Conservation (phyloP, 2,113 vertebrate species). For the Amia ocellicauda region DNA sequence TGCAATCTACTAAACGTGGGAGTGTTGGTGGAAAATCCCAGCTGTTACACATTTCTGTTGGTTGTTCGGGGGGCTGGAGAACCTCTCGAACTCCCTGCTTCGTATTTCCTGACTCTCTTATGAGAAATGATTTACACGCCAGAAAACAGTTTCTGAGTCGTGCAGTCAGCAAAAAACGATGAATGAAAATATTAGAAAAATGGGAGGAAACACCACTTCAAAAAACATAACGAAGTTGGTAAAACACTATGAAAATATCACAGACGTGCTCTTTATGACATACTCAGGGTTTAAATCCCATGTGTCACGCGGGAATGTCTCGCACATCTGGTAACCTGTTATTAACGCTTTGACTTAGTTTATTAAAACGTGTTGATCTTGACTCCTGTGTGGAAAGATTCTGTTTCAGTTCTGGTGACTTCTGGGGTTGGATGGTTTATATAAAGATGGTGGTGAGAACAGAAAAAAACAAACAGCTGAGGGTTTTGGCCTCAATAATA, state of each 20-base stretch:
- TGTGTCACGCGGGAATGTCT: background rate
- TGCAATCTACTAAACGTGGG: background rate
- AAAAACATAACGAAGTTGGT: background rate
- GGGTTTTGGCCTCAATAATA: constrained; percentile 8
- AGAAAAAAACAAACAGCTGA: background rate
- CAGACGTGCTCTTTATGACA: background rate
- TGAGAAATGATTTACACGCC: constrained; percentile 5
- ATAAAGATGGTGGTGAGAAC: constrained; percentile 1
- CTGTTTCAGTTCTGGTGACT: background rate
- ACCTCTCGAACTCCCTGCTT: background rate
- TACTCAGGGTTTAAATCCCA: background rate
- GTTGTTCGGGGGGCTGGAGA: background rate
- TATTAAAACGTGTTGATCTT: constrained; percentile 19
- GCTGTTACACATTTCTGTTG: background rate
- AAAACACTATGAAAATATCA: background rate
- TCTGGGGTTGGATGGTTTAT: constrained; percentile 1
- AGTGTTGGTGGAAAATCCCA: background rate
- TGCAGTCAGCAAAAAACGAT: constrained; percentile 1
- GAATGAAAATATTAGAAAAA: background rate
- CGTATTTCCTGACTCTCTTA: background rate
- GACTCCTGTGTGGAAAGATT: constrained; percentile 6
- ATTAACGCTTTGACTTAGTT: constrained; percentile 7
- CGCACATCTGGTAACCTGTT: constrained; percentile 7
- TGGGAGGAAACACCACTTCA: background rate
- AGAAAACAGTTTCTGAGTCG: background rate